Evolutionary conservation across 2,113 vertebrate genomes (phyloP), one percentile per base, ranked within the genome.

Genomic region (Atrichornis clamosus): DNA sequence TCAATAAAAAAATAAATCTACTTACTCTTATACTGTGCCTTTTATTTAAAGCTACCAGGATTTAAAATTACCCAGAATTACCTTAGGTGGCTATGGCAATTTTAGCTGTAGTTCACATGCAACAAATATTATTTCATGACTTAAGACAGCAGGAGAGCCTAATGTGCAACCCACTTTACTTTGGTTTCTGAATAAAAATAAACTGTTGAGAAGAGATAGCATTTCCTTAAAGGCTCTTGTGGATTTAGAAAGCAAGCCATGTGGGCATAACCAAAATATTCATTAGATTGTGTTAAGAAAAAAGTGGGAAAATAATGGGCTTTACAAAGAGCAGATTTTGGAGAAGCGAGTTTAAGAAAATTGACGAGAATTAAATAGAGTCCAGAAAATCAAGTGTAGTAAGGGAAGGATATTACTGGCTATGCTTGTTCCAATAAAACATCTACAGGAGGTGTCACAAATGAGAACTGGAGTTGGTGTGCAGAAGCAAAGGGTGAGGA

Each of bases 311-410:
- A 89, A 76, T 53, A 90, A 69, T 20, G 24, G 78, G 65, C 68
- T 92, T 77, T 47, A 60, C 35, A 75, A 89, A 90, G 65, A 11
- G 39, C 20, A 70, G 47, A 30, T 83, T 87, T 92, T 50, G 49
- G 53, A 85, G 53, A 82, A 82, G 59, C 4, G 13, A 75, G 21
- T 50, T 41, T 58, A 58, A 84, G 80, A 81, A 97, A 91, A 89
- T 27, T 52, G 62, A 95, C 56, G 56, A 46, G 77, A 95, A 46
- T 96, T 95, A 91, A 96, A 81, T 24, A 69, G 22, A 90, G 60
- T 77, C 68, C 69, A 96, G 79, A 95, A 97, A 96, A 96, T 65
- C 74, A 95, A 92, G 50, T 58, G 41, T 56, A 84, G 73, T 70
- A 79, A 90, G 95, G 64, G 63, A 90, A 94, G 46, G 68, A 73